Base-by-base conservation (phyloP, 2,797 vertebrate species). In the Scleropages formosus region DNA sequence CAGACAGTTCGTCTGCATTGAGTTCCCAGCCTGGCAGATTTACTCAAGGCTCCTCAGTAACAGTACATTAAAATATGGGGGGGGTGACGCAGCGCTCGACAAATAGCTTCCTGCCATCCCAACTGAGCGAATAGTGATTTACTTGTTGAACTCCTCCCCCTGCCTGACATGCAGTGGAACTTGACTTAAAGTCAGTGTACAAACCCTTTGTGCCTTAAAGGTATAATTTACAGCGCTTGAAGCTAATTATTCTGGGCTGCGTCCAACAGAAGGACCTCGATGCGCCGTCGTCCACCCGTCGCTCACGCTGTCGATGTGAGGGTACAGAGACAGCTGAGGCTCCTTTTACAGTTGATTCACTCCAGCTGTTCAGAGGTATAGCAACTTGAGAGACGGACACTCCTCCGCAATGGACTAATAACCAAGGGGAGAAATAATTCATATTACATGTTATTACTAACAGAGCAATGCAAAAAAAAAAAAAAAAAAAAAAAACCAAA, bases 251-350 rank as follows among this genome's bases (percentile, higher is more conserved):
- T 68, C 63, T 72, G 64, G 47, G 49, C 51, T 51, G 44, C 73
- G 44, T 61, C 53, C 39, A 70, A 53, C 22, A 16, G 15, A 59
- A 9, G 16, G 46, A 27, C 16, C 53, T n/a, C 20, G 13, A 15
- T 65, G 10, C 51, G 11, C 9, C 16, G n/a, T 73, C 69, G 69
- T 31, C 58, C 15, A 72, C 63, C 75, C 49, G 31, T 44, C 67
- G 76, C 70, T 75, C 39, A 4, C 8, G 53, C 16, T 75, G 49
- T 60, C 46, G 68, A 70, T 78, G 9, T 20, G 75, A 83, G 81
- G 75, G 82, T 4, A 64, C 77, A 81, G 82, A 78, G 82, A 83
- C 78, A 84, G 82, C 81, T 75, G 80, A 77, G 81, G 60, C 78
- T 83, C 81, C 60, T 83, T 84, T 87, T 71, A 76, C 56, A 73